These are phyloP conservation scores for Nymphalis c-album DNA, from an alignment of 2,888 invertebrate species.

Conservation along the genomic window DNA sequence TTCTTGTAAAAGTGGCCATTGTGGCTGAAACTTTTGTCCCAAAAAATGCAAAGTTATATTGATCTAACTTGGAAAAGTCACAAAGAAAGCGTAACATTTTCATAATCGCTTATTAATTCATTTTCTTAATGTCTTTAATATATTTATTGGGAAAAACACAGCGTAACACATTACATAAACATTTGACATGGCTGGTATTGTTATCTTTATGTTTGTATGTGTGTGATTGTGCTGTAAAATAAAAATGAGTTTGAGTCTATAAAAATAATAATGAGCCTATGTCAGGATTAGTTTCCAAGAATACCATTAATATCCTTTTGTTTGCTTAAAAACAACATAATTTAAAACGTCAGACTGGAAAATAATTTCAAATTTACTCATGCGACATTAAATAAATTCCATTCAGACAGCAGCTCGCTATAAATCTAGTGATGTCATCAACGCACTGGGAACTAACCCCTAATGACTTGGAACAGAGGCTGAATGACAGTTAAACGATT, in stretches of 20 bases:
- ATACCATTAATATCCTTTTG: no score
- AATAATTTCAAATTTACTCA: conserved; percentile 13
- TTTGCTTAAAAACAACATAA: not conserved
- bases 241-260: no score
- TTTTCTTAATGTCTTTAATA: no score
- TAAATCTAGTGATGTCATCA: conserved; percentile 12
- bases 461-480: not conserved
- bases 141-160: no score
- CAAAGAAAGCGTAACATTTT: not conserved
- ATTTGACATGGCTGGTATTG: no score
- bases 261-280: no score
- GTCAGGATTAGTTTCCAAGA: no score
- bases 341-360: not conserved
- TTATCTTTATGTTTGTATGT: no score
- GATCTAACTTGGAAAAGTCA: not conserved
- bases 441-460: not conserved
- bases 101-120: not conserved
- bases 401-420: conserved; percentile 11
- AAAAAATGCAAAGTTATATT: conserved; percentile 10
- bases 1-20: conserved; percentile 6
- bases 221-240: no score
- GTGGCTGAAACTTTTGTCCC: conserved; percentile 15
- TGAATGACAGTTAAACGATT: not conserved
- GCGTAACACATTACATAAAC: no score
- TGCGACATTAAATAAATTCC: conserved; percentile 16